A percentile compares a stretch with the other conserved stretches of the same genome.
Evolutionary conservation across 2,888 invertebrate genomes (phyloP).

Genomic region (Spisula solida): DNA sequence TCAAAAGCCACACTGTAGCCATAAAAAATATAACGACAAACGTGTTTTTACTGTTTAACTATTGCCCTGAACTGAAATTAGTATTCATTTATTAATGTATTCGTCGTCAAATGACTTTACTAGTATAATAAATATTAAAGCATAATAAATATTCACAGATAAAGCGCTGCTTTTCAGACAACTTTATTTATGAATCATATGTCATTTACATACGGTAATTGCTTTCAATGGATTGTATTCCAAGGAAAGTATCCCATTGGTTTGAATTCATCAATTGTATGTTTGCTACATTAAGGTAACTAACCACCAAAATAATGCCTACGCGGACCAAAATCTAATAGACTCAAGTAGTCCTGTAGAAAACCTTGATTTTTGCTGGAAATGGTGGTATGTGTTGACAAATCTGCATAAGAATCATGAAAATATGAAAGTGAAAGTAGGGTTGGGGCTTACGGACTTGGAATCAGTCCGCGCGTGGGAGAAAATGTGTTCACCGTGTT

Average conservation of each 20-base stretch:
- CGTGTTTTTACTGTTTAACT: not conserved
- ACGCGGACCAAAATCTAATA: too few relatives aligned
- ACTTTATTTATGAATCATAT: conserved; percentile 13
- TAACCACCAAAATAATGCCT: too few relatives aligned
- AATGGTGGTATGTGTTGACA: too few relatives aligned
- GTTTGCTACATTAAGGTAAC: too few relatives aligned
- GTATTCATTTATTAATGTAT: not conserved
- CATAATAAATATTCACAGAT: not conserved
- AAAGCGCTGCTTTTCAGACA: not conserved
- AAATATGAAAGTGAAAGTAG: too few relatives aligned
- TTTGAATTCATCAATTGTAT: not conserved
- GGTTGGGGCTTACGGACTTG: too few relatives aligned
- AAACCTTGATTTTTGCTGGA: too few relatives aligned
- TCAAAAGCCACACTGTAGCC: too few relatives aligned
- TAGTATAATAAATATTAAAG: not conserved
- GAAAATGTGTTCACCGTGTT: too few relatives aligned
- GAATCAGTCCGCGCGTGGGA: too few relatives aligned
- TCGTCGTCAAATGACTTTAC: not conserved
- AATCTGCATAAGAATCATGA: too few relatives aligned
- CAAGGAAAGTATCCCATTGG: not conserved
- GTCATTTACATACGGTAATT: conserved; percentile 15
- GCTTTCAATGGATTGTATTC: not conserved
- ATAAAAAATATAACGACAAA: not conserved
- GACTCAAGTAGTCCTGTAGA: too few relatives aligned
- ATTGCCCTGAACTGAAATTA: not conserved